Evolutionary conservation across 2,113 vertebrate genomes (phyloP).

Genomic region (Typhlomys cinereus): DNA sequence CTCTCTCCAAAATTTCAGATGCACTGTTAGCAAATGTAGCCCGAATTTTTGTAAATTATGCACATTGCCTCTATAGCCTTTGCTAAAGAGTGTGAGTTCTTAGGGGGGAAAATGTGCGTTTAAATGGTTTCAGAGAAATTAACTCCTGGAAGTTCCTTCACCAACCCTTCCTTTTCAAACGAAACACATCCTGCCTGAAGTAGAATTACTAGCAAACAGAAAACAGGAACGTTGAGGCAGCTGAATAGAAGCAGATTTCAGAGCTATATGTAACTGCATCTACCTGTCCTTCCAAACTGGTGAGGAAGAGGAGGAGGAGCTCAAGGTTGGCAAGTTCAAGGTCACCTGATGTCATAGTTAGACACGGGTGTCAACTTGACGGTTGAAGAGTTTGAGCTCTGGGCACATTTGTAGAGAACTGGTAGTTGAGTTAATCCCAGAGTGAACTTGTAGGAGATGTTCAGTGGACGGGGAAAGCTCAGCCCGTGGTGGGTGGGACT

Average conservation of each 20-base stretch:
- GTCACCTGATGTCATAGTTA: too few species aligned
- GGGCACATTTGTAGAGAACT: too few species aligned
- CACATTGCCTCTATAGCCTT: not conserved
- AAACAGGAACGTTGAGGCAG: constrained; percentile 51
- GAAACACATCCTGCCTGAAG: constrained; percentile 61
- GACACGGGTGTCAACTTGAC: too few species aligned
- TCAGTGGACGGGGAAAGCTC: too few species aligned
- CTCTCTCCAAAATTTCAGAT: not conserved
- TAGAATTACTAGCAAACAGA: constrained; percentile 37
- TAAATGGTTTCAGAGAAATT: constrained; percentile 61
- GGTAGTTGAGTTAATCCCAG: too few species aligned
- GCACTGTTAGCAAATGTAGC: not conserved
- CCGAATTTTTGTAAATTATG: constrained; percentile 1
- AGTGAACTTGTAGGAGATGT: too few species aligned
- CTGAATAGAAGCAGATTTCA: constrained; percentile 24
- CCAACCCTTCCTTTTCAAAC: constrained; percentile 27
- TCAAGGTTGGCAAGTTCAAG: not conserved
- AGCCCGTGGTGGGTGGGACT: too few species aligned
- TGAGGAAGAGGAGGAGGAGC: not conserved
- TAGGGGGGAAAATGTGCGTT: not conserved
- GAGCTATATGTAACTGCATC: not conserved
- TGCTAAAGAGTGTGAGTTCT: not conserved
- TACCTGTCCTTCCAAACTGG: not conserved
- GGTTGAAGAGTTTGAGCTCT: too few species aligned
- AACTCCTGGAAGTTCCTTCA: constrained; percentile 1